Percentiles rank a stretch among this genome's conserved stretches.
These are phyloP conservation scores for Neodiprion fabricii DNA, from an alignment of 1,140 invertebrate species.

Conservation along the genomic window DNA sequence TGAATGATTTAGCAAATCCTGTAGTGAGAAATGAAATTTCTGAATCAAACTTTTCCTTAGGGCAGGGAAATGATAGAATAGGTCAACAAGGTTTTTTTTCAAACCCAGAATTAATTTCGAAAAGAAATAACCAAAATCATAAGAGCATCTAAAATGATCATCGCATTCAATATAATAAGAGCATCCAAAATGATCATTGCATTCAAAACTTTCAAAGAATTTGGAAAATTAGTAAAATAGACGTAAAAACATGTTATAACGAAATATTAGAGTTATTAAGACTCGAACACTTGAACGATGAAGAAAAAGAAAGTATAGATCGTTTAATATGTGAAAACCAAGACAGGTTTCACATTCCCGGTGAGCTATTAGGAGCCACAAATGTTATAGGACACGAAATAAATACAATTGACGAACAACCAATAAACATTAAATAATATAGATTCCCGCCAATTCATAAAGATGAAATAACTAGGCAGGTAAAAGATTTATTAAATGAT, in stretches of 20 bases:
- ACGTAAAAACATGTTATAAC: background rate
- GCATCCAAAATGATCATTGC: no score
- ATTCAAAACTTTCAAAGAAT: background rate
- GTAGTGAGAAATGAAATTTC: no score
- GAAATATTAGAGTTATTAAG: constrained; percentile 13
- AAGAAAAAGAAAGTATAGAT: constrained; percentile 13
- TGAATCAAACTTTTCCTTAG: no score
- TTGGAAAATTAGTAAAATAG: background rate
- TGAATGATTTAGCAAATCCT: no score
- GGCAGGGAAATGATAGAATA: no score
- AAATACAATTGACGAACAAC: constrained; percentile 1
- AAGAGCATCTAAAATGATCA: no score
- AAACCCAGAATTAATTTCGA: no score
- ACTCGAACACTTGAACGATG: constrained; percentile 18
- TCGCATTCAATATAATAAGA: no score
- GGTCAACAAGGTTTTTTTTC: no score
- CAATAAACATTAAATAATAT: background rate
- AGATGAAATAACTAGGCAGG: constrained; percentile 8
- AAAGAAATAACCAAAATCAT: no score
- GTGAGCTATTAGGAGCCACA: constrained; percentile 15
- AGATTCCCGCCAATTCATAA: constrained; percentile 1
- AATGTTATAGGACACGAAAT: constrained; percentile 12
- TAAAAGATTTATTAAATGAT: background rate
- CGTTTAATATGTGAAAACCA: constrained; percentile 9
- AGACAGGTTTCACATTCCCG: constrained; percentile 20